Evolutionary conservation across 2,113 vertebrate genomes (phyloP), one percentile per base, ranked within the genome.

Genomic region (Ceyx cyanopectus): DNA sequence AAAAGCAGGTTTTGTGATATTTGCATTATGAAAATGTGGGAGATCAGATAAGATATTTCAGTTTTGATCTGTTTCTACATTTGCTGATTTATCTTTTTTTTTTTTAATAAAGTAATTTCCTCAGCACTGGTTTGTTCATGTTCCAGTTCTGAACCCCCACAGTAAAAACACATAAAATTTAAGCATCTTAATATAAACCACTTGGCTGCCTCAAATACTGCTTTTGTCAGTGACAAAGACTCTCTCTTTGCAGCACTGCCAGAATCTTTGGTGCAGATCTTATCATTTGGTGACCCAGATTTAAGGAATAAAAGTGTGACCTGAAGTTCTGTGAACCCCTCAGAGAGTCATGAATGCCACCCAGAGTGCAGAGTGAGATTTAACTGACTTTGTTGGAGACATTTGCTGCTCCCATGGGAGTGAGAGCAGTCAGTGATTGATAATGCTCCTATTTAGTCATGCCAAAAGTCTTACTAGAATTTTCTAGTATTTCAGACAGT

Each of bases 181-280:
- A 84, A 92, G 37, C 37, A 87, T 89, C 46, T 81, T 79, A 84
- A 95, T 89, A 73, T 69, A 89, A 96, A 94, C 24, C 81, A 89
- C 46, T 92, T 92, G 94, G 70, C 75, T 93, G 67, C 43, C 6
- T 94, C 78, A 89, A 82, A 77, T 80, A 26, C 40, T 74, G 81
- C 32, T 62, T 93, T 92, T 92, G 56, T 68, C 87, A 74, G 12
- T 62, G 87, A 50, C 72, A 91, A 92, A 87, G 75, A 29, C 56
- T 60, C 46, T 84, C 41, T 77, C 73, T 93, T 86, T 92, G 70
- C 92, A 92, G 27, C 19, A 40, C 26, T 85, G 84, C 75, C 81
- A 95, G 78, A 74, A 77, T 80, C 26, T 92, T 82, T 87, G 72
- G n/a, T 85, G 34, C 46, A 91, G 89, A 93, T 94, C 81, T 91